These are phyloP conservation scores for Nasonia giraulti DNA, from an alignment of 1,140 invertebrate species.

Conservation along the genomic window DNA sequence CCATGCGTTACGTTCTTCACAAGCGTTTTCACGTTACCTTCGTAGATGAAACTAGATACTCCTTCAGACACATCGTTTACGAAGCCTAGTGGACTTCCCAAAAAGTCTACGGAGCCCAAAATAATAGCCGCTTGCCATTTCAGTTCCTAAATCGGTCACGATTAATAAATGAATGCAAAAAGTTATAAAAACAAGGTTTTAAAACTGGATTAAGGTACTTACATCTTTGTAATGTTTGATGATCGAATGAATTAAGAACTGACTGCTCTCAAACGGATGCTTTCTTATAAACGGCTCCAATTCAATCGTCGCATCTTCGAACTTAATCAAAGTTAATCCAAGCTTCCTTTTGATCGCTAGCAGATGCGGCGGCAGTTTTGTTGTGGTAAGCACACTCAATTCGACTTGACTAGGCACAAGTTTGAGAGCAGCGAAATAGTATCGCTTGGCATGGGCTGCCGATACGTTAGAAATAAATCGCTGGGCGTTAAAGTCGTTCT, in stretches of 20 bases:
- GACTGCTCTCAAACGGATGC: constrained; percentile 92
- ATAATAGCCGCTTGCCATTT: constrained; percentile 97
- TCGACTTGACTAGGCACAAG: constrained; percentile 86
- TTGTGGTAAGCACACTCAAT: constrained; percentile 90
- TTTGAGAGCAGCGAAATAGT: constrained; percentile 93
- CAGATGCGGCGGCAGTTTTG: constrained; percentile 85
- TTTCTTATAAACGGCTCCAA: constrained; percentile 89
- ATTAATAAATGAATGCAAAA: constrained; percentile 13
- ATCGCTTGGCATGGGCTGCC: constrained; percentile 86
- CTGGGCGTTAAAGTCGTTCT: constrained; percentile 85
- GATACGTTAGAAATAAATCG: constrained; percentile 86
- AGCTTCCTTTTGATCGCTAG: constrained; percentile 88
- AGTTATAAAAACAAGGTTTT: constrained; percentile 38
- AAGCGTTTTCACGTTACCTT: constrained; percentile 91
- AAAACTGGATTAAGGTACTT: constrained; percentile 55
- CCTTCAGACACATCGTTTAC: constrained; percentile 97
- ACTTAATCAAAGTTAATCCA: constrained; percentile 92
- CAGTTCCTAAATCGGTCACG: constrained; percentile 80
- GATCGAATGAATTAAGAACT: constrained; percentile 85
- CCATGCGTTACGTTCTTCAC: constrained; percentile 98
- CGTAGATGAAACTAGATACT: constrained; percentile 91
- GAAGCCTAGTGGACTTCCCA: constrained; percentile 97
- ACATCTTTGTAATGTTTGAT: constrained; percentile 88
- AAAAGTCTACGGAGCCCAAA: constrained; percentile 95
- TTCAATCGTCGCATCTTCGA: constrained; percentile 96